These are phyloP conservation scores for Corynorhinus townsendii DNA, from an alignment of 2,113 vertebrate species.

Conservation along the genomic window DNA sequence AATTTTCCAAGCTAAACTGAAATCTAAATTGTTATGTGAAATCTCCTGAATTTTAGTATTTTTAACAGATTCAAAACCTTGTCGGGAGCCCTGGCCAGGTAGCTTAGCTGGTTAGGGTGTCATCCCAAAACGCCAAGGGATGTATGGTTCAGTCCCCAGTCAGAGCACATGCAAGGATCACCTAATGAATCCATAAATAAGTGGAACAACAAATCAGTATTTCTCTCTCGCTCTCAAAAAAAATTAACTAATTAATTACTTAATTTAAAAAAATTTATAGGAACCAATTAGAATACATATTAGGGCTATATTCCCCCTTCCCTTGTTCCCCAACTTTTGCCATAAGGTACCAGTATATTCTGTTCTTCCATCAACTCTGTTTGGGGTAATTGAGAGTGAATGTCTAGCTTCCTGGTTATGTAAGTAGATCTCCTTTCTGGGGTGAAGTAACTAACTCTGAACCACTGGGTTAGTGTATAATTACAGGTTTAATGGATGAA, in stretches of 20 bases:
- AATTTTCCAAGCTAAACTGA: neutral
- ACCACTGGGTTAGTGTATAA: slow-evolving; percentile 44
- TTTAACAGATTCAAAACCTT: neutral
- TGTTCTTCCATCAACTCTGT: neutral
- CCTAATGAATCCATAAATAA: neutral
- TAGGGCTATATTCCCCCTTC: neutral
- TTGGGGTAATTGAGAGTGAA: neutral
- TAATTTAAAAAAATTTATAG: neutral
- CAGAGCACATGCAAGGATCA: neutral
- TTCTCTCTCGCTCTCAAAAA: neutral
- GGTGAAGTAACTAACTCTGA: slow-evolving; percentile 38
- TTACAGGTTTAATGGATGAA: slow-evolving; percentile 15
- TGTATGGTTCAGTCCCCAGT: neutral
- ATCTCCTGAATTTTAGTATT: slow-evolving; percentile 1
- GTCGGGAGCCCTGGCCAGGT: neutral
- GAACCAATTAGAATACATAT: neutral
- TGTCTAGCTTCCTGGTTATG: slow-evolving; percentile 24
- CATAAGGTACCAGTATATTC: neutral
- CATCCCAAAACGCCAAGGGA: neutral
- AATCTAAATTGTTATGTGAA: neutral
- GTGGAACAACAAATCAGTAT: neutral
- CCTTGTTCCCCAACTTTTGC: neutral
- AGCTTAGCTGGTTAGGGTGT: neutral
- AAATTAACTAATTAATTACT: neutral
- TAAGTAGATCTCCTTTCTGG: slow-evolving; percentile 33